These are phyloP conservation scores for Coryphaenoides rupestris DNA, from an alignment of 2,113 vertebrate species.

Conservation along the genomic window DNA sequence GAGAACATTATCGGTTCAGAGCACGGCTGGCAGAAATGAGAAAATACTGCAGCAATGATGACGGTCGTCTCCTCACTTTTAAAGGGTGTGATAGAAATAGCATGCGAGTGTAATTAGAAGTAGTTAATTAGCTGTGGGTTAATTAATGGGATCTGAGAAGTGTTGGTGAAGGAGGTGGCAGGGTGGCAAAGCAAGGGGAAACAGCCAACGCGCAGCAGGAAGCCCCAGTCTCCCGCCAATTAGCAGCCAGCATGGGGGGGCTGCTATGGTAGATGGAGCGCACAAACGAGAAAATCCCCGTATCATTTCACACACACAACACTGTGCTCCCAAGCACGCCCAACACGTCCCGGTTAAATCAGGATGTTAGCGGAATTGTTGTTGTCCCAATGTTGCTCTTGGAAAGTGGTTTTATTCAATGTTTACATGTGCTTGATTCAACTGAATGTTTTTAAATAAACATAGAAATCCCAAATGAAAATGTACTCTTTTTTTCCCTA, in stretches of 20 bases:
- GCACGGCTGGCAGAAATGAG: too few species aligned
- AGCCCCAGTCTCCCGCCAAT: conserved; percentile 76
- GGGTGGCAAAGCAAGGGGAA: conserved; percentile 70
- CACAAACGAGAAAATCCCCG: conserved; percentile 56
- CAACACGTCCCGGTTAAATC: conserved; percentile 49
- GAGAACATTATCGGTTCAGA: too few species aligned
- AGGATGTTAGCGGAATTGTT: conserved; percentile 25
- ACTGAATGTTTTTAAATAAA: conserved; percentile 15
- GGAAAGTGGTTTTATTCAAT: conserved; percentile 34
- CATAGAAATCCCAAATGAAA: conserved; percentile 21
- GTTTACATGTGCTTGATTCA: conserved; percentile 17
- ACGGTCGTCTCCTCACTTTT: conserved; percentile 68
- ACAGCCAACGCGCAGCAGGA: conserved; percentile 73
- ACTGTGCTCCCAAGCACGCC: conserved; percentile 31
- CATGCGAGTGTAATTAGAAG: conserved; percentile 94
- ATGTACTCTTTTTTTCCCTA: too few species aligned
- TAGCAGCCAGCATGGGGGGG: conserved; percentile 67
- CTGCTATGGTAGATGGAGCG: conserved; percentile 41
- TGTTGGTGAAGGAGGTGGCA: conserved; percentile 66
- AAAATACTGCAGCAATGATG: too few species aligned
- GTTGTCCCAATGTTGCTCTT: conserved; percentile 27
- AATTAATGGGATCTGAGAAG: conserved; percentile 87
- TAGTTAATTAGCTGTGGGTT: conserved; percentile 98
- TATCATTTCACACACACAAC: conserved; percentile 45
- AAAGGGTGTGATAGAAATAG: conserved; percentile 87